Evolutionary conservation across 2,888 invertebrate species (phyloP), one percentile per base, ranked within the genome.

Genomic region (Toxonevra muliebris): DNA sequence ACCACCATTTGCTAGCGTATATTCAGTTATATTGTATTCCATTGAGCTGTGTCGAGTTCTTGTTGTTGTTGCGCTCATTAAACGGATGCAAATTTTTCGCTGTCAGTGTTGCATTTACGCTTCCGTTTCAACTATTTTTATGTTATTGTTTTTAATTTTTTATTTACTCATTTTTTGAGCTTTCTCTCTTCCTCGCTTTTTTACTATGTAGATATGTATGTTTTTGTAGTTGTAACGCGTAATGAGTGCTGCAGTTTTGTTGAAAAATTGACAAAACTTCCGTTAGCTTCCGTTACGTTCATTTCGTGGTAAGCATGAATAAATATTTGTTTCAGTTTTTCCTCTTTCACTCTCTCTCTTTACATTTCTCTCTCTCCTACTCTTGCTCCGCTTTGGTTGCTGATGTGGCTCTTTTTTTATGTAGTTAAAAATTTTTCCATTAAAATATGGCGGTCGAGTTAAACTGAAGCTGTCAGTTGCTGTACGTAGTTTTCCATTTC

Each of bases 251-350:
- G 53, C 40, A 12, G 60, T 60, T 60, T 65, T 60, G 65, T 53
- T 65, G 65, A 65, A 65, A 65, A 65, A 65, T 65, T 65, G 65
- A 60, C 65, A 65, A 65, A 65, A 60, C 65, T 60, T 60, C 48
- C 65, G 60, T 40, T 20, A 53, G 59, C 59, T 65, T 60, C 64
- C 55, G 63, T 55, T 30, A 30, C 30, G 30, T 30, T 30, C 30
- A 30, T 30, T 30, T 30, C 30, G 30, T 30, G 30, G 30, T 30
- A 30, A 30, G 30, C 30, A 30, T 30, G 30, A 30, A 30, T 30
- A 30, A 30, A 30, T 30, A 30, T 30, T 30, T 30, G 30, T 30
- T 30, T 30, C 30, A 30, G 30, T 30, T 30, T 30, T 7, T 30
- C 30, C 30, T 7, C 30, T 30, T 30, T 7, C 30, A 30, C 30